Percentiles rank a stretch among this genome's conserved stretches.
Conservation (phyloP, 2,797 vertebrate genomes). For the Ctenochaetus hawaiiensis region DNA sequence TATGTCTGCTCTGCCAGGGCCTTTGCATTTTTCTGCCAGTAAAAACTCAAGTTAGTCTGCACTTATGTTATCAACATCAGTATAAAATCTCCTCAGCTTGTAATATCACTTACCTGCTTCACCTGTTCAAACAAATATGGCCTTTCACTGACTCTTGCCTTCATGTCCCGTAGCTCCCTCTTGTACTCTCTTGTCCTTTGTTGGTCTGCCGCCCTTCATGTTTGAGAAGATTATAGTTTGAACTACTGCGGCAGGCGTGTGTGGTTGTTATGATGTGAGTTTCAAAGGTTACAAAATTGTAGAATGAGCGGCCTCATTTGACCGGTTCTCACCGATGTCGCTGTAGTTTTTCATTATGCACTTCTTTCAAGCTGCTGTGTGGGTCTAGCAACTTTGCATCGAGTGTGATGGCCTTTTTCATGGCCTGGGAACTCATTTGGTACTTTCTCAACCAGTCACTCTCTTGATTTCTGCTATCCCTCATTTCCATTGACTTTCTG, state of each 20-base stretch:
- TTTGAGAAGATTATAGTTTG: conserved; percentile 53
- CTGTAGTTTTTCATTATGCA: conserved; percentile 86
- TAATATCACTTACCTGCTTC: conserved; percentile 87
- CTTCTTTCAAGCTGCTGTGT: conserved; percentile 90
- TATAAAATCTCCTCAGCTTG: conserved; percentile 4
- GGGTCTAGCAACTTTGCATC: conserved; percentile 93
- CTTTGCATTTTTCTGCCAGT: conserved; percentile 85
- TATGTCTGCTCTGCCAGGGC: conserved; percentile 88
- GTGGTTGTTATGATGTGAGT: conserved; percentile 49
- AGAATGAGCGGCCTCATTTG: conserved; percentile 14
- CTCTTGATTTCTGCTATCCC: conserved; percentile 84
- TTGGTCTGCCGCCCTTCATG: conserved; percentile 88
- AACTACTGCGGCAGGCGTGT: conserved; percentile 23
- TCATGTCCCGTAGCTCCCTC: conserved; percentile 92
- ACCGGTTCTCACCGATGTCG: conserved; percentile 87
- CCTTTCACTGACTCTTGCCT: conserved; percentile 88
- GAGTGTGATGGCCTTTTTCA: conserved; percentile 86
- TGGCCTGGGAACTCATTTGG: conserved; percentile 86
- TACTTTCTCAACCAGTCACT: conserved; percentile 89
- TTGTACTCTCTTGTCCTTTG: conserved; percentile 91
- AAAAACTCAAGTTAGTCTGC: conserved; percentile 35
- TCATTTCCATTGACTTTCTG: conserved; percentile 89
- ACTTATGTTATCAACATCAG: background rate
- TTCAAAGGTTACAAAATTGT: conserved; percentile 33
- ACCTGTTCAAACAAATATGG: conserved; percentile 95